Conservation (phyloP, 2,888 invertebrate species). For the Apotomis turbidana region DNA sequence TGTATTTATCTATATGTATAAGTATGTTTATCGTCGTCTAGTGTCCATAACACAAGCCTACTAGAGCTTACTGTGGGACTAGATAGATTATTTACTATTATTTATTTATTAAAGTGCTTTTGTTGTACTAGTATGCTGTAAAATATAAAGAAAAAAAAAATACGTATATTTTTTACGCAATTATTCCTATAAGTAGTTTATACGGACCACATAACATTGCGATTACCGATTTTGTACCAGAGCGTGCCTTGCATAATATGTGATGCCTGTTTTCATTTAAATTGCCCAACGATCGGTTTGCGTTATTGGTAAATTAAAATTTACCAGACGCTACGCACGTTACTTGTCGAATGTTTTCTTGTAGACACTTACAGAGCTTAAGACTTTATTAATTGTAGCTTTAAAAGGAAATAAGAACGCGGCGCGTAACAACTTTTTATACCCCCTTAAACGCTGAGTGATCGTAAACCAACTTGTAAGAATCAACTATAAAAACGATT, state of each 20-base stretch:
- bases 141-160: no score
- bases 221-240: constrained; percentile 21
- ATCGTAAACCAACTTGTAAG: constrained; percentile 34
- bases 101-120: no score
- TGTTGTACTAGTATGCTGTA: no score
- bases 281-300: background rate
- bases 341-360: background rate
- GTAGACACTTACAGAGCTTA: background rate
- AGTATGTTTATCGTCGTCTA: no score
- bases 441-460: constrained; percentile 19
- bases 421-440: constrained; percentile 18
- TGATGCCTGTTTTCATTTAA: background rate
- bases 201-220: constrained; percentile 20
- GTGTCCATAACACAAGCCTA: no score
- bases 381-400: constrained; percentile 19
- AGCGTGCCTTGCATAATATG: constrained; percentile 22
- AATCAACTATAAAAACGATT: constrained; percentile 38
- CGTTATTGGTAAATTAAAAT: background rate
- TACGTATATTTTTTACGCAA: constrained; percentile 50
- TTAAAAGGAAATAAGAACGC: constrained; percentile 11
- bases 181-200: constrained; percentile 43
- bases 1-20: no score
- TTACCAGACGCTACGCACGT: background rate
- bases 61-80: no score
- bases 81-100: no score